A percentile compares a stretch with the other conserved stretches of the same genome.
These are phyloP conservation scores for Equus quagga DNA, from an alignment of 2,113 vertebrate species.

Conservation along the genomic window DNA sequence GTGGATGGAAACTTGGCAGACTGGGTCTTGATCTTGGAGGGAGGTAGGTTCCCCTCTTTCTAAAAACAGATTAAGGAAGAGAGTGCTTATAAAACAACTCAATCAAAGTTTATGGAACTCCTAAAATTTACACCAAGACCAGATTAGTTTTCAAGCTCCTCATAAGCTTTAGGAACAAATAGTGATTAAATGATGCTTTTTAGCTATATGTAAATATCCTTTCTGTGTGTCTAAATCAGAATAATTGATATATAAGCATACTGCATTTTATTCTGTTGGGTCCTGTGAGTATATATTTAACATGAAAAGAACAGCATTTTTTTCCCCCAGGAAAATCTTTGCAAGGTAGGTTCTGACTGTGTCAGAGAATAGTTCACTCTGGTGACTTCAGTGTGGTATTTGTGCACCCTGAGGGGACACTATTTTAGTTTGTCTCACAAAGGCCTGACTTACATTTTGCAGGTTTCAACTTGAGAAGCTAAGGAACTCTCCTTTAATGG, in stretches of 20 bases:
- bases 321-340: slow-evolving; percentile 41
- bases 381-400: slow-evolving; percentile 87
- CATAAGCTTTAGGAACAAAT: not conserved
- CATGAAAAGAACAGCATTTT: slow-evolving; percentile 39
- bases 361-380: slow-evolving; percentile 60
- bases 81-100: slow-evolving; percentile 34
- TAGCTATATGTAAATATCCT: not conserved
- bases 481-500: slow-evolving; percentile 78
- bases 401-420: slow-evolving; percentile 85
- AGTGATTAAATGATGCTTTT: not conserved
- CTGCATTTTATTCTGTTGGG: not conserved
- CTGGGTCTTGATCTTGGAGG: slow-evolving; percentile 25
- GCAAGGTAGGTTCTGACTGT: not conserved
- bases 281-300: slow-evolving; percentile 27
- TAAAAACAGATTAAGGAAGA: slow-evolving; percentile 61
- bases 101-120: slow-evolving; percentile 53
- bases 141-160: slow-evolving; percentile 2
- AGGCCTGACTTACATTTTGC: slow-evolving; percentile 87
- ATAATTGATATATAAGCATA: not conserved
- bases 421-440: slow-evolving; percentile 86
- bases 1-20: slow-evolving; percentile 61
- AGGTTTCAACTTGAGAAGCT: slow-evolving; percentile 85
- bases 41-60: slow-evolving; percentile 34
- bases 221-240: not conserved
- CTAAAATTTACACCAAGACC: slow-evolving; percentile 50